Evolutionary conservation across 2,113 vertebrate genomes (phyloP).

Genomic region (Channa argus): DNA sequence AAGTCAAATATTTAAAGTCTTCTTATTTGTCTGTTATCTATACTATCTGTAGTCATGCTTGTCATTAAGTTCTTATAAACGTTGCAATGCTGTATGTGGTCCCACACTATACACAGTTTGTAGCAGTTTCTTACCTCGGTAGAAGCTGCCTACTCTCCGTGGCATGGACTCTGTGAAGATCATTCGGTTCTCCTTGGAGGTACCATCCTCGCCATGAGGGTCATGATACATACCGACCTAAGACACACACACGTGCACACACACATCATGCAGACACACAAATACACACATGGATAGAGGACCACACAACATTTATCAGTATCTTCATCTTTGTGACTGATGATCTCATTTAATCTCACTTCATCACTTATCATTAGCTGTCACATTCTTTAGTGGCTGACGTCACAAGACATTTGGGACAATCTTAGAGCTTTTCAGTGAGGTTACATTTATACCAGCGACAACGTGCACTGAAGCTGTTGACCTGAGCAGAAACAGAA

Average conservation of each 20-base stretch:
- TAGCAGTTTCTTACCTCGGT: conserved; percentile 87
- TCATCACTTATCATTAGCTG: conserved; percentile 21
- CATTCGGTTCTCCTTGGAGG: conserved; percentile 96
- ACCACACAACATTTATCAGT: conserved; percentile 20
- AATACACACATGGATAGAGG: conserved; percentile 23
- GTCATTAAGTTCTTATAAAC: too few species aligned
- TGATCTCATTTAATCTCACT: conserved; percentile 13
- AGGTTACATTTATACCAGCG: conserved; percentile 69
- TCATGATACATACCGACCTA: conserved; percentile 95
- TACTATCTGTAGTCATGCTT: too few species aligned
- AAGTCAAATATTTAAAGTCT: too few species aligned
- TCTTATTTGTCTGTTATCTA: too few species aligned
- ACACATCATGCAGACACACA: conserved; percentile 22
- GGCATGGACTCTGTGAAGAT: conserved; percentile 98
- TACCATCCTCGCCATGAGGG: conserved; percentile 91
- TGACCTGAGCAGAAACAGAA: conserved; percentile 49
- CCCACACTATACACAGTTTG: background rate
- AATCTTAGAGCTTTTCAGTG: conserved; percentile 52
- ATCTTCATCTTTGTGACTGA: background rate
- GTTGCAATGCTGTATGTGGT: too few species aligned
- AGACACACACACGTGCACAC: conserved; percentile 50
- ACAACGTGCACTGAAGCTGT: conserved; percentile 68
- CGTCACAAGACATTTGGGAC: conserved; percentile 53
- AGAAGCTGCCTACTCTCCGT: conserved; percentile 97
- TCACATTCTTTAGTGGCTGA: conserved; percentile 33